Conservation (phyloP, 2,888 invertebrate genomes). For the Chymomyza fuscimana region DNA sequence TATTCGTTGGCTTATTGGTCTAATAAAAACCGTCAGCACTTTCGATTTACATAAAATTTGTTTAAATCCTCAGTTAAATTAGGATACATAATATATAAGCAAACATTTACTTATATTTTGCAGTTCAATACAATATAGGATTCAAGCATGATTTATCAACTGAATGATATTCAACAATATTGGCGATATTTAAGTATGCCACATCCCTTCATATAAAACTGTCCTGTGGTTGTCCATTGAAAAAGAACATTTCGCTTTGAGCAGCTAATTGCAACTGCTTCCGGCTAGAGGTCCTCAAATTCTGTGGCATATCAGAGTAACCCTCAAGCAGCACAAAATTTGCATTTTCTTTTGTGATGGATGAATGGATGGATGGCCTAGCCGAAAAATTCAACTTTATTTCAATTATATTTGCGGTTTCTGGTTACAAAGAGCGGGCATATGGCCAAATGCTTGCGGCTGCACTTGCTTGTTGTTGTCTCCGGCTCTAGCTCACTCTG, state of each 20-base stretch:
- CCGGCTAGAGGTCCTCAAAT: background rate
- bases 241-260: background rate
- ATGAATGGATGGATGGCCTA: background rate
- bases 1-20: no score
- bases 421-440: background rate
- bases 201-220: background rate
- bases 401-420: slow-evolving; percentile 21
- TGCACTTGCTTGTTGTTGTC: background rate
- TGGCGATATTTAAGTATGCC: background rate
- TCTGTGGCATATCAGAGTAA: background rate
- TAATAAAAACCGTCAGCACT: no score
- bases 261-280: background rate
- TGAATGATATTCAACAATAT: background rate
- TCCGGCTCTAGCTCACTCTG: background rate
- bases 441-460: background rate
- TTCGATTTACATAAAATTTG: no score
- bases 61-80: no score
- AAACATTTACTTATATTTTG: no score
- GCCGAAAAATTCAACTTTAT: slow-evolving; percentile 13
- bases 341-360: background rate
- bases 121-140: no score
- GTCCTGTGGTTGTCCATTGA: background rate
- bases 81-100: no score
- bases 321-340: background rate
- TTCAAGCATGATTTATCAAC: background rate